phyloP scores from a whole-genome alignment of 2,113 vertebrate genomes.

The Rhabdomys dilectus region DNA sequence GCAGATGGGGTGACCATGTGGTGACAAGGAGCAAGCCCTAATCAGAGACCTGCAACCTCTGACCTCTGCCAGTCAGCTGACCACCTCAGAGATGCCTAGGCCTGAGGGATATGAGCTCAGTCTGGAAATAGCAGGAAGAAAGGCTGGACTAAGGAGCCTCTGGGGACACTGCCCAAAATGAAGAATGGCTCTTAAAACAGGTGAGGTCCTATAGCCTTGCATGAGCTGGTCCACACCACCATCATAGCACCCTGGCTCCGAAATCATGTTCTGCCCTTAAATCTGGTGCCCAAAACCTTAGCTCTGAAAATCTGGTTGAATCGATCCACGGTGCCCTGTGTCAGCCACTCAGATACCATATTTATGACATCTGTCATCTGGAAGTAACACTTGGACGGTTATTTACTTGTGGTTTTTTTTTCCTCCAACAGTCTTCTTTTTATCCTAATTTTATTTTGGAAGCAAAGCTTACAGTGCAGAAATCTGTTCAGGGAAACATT shows the following conservation, averaged over 20 bases:
- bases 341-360: not conserved
- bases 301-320: not conserved
- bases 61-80: not conserved
- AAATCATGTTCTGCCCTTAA: not conserved
- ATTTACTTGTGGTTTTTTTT: constrained; percentile 37
- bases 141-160: too few species aligned
- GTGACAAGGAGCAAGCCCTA: not conserved
- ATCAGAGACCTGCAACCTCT: not conserved
- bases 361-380: constrained; percentile 24
- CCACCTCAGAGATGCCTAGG: not conserved
- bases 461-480: constrained; percentile 5
- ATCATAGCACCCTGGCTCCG: not conserved
- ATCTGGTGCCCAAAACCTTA: not conserved
- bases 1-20: not conserved
- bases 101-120: not conserved
- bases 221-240: not conserved
- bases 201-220: not conserved
- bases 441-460: constrained; percentile 65
- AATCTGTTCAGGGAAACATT: not conserved
- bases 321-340: not conserved
- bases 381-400: constrained; percentile 9
- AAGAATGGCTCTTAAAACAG: not conserved
- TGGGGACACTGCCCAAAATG: not conserved
- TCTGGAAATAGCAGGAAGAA: not conserved
- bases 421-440: constrained; percentile 3